Percentiles rank a stretch among this genome's conserved stretches.
Evolutionary conservation across 2,113 vertebrate species (phyloP).

Genomic region (Anarrhichthys ocellatus): DNA sequence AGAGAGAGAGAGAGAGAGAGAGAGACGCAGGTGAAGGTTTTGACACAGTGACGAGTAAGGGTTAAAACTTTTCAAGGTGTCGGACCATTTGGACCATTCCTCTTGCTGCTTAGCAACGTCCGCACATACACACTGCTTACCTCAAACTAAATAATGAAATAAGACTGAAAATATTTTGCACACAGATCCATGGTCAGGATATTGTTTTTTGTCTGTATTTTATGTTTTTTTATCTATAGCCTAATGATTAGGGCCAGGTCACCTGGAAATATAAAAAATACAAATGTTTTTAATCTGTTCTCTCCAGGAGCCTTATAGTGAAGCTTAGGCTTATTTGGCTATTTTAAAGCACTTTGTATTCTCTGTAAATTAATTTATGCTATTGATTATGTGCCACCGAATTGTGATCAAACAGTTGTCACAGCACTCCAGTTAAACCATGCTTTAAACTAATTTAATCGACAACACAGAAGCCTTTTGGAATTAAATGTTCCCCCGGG

Average conservation of each 20-base stretch:
- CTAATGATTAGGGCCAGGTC: constrained; percentile 1
- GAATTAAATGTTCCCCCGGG: constrained; percentile 43
- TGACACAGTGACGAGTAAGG: constrained; percentile 6
- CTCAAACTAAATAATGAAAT: constrained; percentile 49
- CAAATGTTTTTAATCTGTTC: constrained; percentile 2
- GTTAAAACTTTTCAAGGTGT: constrained; percentile 25
- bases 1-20: too few species aligned
- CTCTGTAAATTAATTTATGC: constrained; percentile 29
- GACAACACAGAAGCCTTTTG: constrained; percentile 27
- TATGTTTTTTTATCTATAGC: not conserved
- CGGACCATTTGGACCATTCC: constrained; percentile 35
- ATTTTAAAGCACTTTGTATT: constrained; percentile 41
- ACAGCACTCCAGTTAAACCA: constrained; percentile 33
- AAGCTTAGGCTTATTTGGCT: constrained; percentile 30
- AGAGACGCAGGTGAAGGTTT: not conserved
- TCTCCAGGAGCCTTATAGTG: not conserved
- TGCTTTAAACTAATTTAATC: constrained; percentile 41
- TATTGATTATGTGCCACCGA: constrained; percentile 33
- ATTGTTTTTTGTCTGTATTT: not conserved
- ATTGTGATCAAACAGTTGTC: constrained; percentile 49
- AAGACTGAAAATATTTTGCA: constrained; percentile 30
- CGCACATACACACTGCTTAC: constrained; percentile 32
- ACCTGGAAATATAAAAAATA: not conserved
- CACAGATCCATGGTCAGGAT: constrained; percentile 3
- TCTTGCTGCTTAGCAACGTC: constrained; percentile 69